These are phyloP conservation scores for Hyperopisus bebe DNA, from an alignment of 2,113 vertebrate genomes.

Conservation along the genomic window DNA sequence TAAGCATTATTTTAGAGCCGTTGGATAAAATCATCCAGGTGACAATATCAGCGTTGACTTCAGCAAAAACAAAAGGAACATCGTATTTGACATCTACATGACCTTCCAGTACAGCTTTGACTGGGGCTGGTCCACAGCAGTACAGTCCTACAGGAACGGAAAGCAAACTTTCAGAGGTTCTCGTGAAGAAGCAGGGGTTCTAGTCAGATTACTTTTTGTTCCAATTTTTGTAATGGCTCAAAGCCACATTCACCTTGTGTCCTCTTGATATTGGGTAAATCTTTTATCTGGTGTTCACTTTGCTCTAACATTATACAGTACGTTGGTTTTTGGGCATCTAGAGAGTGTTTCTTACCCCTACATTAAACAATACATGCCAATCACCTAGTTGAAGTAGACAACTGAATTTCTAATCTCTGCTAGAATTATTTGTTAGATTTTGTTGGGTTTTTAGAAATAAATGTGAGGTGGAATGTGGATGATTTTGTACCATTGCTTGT, in stretches of 20 bases:
- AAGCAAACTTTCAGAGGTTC: not conserved
- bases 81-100: constrained; percentile 55
- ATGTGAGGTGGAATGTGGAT: not conserved
- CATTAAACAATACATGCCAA: not conserved
- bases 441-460: not conserved
- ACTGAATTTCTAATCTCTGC: not conserved
- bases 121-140: constrained; percentile 74
- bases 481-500: constrained; percentile 64
- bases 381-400: not conserved
- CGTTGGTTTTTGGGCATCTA: not conserved
- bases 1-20: constrained; percentile 28
- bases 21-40: constrained; percentile 62
- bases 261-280: not conserved
- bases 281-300: not conserved
- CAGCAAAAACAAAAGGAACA: constrained; percentile 63
- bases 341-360: not conserved
- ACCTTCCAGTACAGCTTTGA: constrained; percentile 69
- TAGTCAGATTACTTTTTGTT: not conserved
- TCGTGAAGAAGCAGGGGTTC: not conserved
- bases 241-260: not conserved
- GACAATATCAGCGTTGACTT: constrained; percentile 67
- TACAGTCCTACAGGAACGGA: constrained; percentile 49
- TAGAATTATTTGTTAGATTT: not conserved
- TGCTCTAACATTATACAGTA: not conserved
- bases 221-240: not conserved